Conservation (phyloP, 2,888 invertebrate species). For the Philopedon plagiatum region DNA sequence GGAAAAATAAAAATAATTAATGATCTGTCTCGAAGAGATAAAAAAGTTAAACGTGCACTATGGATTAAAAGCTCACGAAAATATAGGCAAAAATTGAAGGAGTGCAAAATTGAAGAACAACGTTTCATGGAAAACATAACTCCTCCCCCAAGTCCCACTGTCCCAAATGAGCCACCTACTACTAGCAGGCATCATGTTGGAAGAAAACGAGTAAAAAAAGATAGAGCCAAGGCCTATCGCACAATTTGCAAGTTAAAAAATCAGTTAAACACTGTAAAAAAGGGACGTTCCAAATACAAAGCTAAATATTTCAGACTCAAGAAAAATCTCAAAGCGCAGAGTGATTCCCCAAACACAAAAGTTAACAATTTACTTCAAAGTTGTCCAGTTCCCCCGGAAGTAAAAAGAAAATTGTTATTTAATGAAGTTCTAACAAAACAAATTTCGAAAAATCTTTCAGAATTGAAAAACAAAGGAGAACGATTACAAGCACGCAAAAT, state of each 20-base stretch:
- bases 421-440: constrained; percentile 2
- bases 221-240: not conserved
- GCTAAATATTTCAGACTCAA: not conserved
- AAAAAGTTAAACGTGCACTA: not conserved
- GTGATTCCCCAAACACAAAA: not conserved
- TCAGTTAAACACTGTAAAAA: not conserved
- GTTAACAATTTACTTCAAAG: not conserved
- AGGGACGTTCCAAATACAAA: not conserved
- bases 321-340: not conserved
- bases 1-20: constrained; percentile 20
- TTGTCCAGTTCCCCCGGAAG: not conserved
- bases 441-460: not conserved
- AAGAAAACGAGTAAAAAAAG: not conserved
- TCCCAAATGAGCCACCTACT: not conserved
- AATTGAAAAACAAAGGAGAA: not conserved
- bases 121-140: constrained; percentile 8
- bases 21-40: constrained; percentile 1
- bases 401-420: constrained; percentile 10
- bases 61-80: not conserved
- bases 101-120: constrained; percentile 3
- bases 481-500: not conserved
- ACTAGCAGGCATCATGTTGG: constrained; percentile 1
- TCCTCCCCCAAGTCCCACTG: constrained; percentile 3
- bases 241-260: constrained; percentile 5
- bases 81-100: not conserved